Evolutionary conservation across 2,888 invertebrate species (phyloP).

Genomic region (Dinocampus coccinellae): DNA sequence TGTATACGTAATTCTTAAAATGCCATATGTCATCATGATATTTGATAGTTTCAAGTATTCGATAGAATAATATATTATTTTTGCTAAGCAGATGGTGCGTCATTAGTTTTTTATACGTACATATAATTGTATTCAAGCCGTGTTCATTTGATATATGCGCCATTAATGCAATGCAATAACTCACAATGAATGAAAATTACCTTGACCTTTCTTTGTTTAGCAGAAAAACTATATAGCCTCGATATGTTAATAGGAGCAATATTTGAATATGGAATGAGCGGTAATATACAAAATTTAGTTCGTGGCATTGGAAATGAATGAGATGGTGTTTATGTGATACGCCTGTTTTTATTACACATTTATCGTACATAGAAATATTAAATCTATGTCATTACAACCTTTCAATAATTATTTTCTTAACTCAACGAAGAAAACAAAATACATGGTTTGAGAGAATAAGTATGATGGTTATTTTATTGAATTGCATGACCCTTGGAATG

Average conservation of each 20-base stretch:
- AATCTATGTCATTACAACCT: no score
- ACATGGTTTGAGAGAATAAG: slow-evolving; percentile 99
- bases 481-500: slow-evolving; percentile 99
- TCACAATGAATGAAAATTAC: neutral
- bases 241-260: neutral
- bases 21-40: no score
- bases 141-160: neutral
- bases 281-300: no score
- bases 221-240: neutral
- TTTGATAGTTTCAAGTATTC: neutral
- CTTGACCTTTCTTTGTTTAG: neutral
- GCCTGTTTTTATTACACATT: no score
- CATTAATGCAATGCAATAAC: neutral
- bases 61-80: slow-evolving; percentile 12
- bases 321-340: no score
- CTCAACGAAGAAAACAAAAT: slow-evolving; percentile 58
- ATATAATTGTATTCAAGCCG: neutral
- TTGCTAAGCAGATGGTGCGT: neutral
- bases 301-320: no score
- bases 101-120: slow-evolving; percentile 11
- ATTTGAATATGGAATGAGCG: neutral
- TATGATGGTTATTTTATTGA: slow-evolving; percentile 97
- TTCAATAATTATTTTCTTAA: slow-evolving; percentile 74
- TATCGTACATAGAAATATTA: no score
- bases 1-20: no score